Conservation (phyloP, 2,797 vertebrate genomes). For the Podarcis lilfordi region DNA sequence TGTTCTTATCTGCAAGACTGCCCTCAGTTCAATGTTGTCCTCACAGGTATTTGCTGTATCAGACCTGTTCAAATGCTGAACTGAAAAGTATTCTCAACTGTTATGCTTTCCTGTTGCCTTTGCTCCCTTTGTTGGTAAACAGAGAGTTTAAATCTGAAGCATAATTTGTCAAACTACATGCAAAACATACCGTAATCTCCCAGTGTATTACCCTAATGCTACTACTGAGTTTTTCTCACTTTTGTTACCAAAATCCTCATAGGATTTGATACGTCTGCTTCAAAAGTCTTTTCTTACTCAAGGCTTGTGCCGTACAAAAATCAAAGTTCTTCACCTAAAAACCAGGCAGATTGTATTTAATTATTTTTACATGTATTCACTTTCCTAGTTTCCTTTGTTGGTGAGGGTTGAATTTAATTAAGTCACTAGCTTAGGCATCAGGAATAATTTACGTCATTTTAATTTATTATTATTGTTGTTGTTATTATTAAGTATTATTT, state of each 20-base stretch:
- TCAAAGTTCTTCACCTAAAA: neutral
- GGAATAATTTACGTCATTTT: neutral
- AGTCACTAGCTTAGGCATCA: neutral
- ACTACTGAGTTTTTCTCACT: neutral
- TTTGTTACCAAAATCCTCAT: neutral
- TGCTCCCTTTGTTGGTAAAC: neutral
- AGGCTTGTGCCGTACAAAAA: neutral
- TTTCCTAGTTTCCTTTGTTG: neutral
- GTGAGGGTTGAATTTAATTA: neutral
- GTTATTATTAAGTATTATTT: too few relatives aligned
- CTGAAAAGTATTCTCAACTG: neutral
- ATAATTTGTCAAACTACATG: neutral
- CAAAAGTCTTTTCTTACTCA: neutral
- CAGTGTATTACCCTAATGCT: neutral
- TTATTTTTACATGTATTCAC: neutral
- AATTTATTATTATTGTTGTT: neutral
- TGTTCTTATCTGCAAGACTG: neutral
- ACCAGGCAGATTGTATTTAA: neutral
- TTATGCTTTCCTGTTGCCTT: neutral
- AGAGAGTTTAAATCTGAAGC: neutral
- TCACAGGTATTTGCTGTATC: neutral
- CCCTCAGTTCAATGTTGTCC: neutral
- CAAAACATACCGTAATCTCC: neutral
- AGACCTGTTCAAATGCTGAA: neutral
- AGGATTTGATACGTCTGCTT: neutral